Evolutionary conservation across 2,113 vertebrate genomes (phyloP).

Genomic region (Aviceda subcristata): DNA sequence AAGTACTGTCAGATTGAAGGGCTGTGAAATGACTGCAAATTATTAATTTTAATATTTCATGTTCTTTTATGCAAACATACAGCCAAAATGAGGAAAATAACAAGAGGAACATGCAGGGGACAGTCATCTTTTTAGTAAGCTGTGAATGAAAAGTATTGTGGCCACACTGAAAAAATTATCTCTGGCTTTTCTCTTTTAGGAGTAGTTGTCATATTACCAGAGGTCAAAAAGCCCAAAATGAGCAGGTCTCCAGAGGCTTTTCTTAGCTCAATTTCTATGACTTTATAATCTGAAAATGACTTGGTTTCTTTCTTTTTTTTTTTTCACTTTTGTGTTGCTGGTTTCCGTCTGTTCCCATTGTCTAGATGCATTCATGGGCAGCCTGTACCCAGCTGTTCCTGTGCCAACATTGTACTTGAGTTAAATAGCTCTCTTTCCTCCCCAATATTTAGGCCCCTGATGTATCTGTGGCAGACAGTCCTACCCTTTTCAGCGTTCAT

Average conservation of each 20-base stretch:
- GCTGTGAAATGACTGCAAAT: background rate
- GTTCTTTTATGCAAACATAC: background rate
- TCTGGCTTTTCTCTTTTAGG: background rate
- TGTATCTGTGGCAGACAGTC: background rate
- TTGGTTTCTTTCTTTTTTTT: background rate
- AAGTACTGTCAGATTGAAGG: background rate
- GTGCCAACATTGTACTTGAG: conserved; percentile 53
- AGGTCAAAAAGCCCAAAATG: background rate
- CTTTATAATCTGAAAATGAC: conserved; percentile 28
- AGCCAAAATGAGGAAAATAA: background rate
- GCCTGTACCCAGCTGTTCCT: conserved; percentile 35
- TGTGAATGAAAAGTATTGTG: background rate
- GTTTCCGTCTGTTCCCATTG: conserved; percentile 36
- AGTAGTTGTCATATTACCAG: background rate
- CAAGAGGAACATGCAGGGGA: background rate
- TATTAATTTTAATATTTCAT: conserved; percentile 1
- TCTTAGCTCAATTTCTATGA: background rate
- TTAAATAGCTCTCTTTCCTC: conserved; percentile 24
- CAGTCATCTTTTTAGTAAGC: background rate
- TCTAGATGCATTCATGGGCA: conserved; percentile 43
- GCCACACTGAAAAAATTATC: background rate
- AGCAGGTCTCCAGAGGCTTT: background rate
- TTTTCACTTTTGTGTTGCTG: background rate
- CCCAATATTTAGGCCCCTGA: background rate
- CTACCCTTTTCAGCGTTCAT: background rate